Evolutionary conservation across 2,888 invertebrate species (phyloP), one percentile per base, ranked within the genome.

Genomic region (Ichneumon xanthorius): DNA sequence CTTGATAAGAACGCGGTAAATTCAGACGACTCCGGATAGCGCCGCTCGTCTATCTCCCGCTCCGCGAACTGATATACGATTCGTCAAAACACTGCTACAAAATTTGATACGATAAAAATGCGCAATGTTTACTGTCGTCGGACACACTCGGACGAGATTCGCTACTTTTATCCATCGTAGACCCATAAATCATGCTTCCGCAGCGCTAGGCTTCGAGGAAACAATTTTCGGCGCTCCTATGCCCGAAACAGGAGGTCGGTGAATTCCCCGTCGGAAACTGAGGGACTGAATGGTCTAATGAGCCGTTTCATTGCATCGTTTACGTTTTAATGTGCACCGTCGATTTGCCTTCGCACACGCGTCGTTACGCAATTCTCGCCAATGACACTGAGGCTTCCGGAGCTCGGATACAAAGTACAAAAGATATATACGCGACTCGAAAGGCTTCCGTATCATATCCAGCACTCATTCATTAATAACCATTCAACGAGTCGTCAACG

Each of bases 291-390:
- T 85, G 78, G 84, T 85, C 85, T 86, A 88, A 90, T 86, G 87
- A 89, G 80, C 86, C 89, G 86, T 87, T 89, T 89, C 88, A 88
- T 89, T 89, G 84, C 82, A 82, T 70, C 84, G 84, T 88, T 87
- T 79, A 82, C 70, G 70, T 61, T 45, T 40, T 14, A 68, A 11
- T 67, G 55, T 33, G 37, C 26, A 82, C 79, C 83, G 61, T 33
- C 30, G 48, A 45, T 48, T 48, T 70, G 45, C 26, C 33, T 26
- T 19, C 3, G 26, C 50, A 50, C 48, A 50, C 30, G 30, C 22
- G 22, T 61, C 65, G 80, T 89, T 89, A 87, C 89, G 88, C 89
- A 88, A 90, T 80, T 87, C 48, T 82, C 55, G 45, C 63, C 76
- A 70, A 76, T 84, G 84, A 76, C 76, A 80, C 63, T 55, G 75